Evolutionary conservation across 2,113 vertebrate genomes (phyloP).

Genomic region (Amia ocellicauda): DNA sequence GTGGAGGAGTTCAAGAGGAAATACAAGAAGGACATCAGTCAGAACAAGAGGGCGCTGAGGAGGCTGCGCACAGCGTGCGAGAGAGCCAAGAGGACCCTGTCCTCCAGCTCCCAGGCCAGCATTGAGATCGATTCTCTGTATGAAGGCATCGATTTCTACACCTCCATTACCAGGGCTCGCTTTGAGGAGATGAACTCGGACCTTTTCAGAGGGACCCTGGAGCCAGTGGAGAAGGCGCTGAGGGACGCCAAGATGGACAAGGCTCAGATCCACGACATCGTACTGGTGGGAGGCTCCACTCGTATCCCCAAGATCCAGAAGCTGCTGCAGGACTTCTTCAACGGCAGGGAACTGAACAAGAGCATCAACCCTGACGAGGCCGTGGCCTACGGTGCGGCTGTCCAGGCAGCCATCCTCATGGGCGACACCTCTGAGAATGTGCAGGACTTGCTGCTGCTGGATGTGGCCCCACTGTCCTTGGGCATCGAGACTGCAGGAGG

Average conservation of each 20-base stretch:
- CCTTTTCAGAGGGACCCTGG: slow-evolving; percentile 73
- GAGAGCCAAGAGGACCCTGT: slow-evolving; percentile 74
- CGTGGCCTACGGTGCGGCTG: slow-evolving; percentile 71
- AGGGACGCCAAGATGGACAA: slow-evolving; percentile 77
- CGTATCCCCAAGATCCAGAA: slow-evolving; percentile 80
- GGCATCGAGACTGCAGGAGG: slow-evolving; percentile 76
- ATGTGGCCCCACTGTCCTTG: slow-evolving; percentile 73
- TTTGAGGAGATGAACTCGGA: slow-evolving; percentile 42
- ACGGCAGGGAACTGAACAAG: slow-evolving; percentile 77
- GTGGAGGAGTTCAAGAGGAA: slow-evolving; percentile 79
- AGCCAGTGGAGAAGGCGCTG: slow-evolving; percentile 76
- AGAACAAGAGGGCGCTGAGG: slow-evolving; percentile 73
- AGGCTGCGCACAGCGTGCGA: slow-evolving; percentile 73
- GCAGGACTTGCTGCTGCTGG: slow-evolving; percentile 73
- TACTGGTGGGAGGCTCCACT: slow-evolving; percentile 76
- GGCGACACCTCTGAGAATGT: slow-evolving; percentile 77
- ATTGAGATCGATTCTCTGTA: slow-evolving; percentile 59
- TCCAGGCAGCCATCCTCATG: slow-evolving; percentile 76
- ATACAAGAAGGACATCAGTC: slow-evolving; percentile 71
- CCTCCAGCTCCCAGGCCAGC: slow-evolving; percentile 75
- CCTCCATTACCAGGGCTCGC: background rate
- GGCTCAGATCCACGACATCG: slow-evolving; percentile 72
- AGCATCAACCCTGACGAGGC: slow-evolving; percentile 80
- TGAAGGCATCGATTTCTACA: slow-evolving; percentile 2
- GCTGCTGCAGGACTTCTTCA: slow-evolving; percentile 77